phyloP scores from a whole-genome alignment of 2,888 invertebrate genomes.

The Daptonema setosum region DNA sequence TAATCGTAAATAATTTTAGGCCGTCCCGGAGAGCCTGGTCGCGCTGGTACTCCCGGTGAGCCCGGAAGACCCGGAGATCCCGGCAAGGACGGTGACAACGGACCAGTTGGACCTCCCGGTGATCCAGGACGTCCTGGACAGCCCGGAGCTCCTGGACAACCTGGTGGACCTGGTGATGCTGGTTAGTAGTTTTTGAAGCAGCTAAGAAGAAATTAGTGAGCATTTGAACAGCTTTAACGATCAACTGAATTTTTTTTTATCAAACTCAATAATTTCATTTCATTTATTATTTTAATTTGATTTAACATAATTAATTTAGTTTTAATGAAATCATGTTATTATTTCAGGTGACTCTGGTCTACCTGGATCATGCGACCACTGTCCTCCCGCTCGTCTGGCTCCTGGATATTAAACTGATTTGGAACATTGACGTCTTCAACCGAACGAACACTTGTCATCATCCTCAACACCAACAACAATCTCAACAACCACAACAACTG shows the following conservation, averaged over 20 bases:
- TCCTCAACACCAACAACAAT: neutral
- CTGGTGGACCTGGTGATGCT: slow-evolving; percentile 14
- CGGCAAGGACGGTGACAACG: slow-evolving; percentile 1
- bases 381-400: slow-evolving; percentile 3
- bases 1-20: too few species aligned
- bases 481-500: too few species aligned
- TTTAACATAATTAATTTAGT: too few species aligned
- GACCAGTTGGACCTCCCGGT: slow-evolving; percentile 11
- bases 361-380: slow-evolving; percentile 3
- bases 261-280: too few species aligned
- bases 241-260: too few species aligned
- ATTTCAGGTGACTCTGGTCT: neutral
- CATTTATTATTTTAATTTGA: too few species aligned
- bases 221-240: too few species aligned
- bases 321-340: neutral
- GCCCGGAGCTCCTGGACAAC: slow-evolving; percentile 10
- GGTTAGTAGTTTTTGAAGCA: neutral
- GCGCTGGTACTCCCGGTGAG: slow-evolving; percentile 4
- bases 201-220: neutral
- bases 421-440: neutral
- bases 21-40: slow-evolving; percentile 11
- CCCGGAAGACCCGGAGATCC: slow-evolving; percentile 4
- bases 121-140: slow-evolving; percentile 13
- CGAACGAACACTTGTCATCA: neutral
- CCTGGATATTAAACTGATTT: slow-evolving; percentile 2